Conservation (phyloP, 2,888 invertebrate genomes). For the Zaprionus bogoriensis region DNA sequence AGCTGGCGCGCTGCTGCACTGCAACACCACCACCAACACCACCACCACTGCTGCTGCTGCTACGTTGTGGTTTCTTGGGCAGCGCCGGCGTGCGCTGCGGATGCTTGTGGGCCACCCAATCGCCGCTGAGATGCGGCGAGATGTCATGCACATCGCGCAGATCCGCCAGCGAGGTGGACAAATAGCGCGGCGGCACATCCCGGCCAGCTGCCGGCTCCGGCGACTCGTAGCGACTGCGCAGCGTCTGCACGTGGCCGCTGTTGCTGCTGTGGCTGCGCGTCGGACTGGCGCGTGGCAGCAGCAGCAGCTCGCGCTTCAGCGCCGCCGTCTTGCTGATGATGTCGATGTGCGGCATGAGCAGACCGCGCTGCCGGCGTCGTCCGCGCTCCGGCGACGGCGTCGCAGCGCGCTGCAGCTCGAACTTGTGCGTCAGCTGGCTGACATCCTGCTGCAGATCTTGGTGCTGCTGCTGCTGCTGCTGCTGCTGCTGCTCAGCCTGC, state of each 20-base stretch:
- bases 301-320: conserved; percentile 84
- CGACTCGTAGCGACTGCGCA: conserved; percentile 86
- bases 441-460: conserved; percentile 17
- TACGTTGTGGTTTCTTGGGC: conserved; percentile 69
- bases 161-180: conserved; percentile 92
- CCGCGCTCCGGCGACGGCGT: conserved; percentile 81
- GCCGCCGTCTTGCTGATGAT: conserved; percentile 94
- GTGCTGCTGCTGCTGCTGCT: not conserved
- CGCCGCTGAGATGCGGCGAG: conserved; percentile 89
- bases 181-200: conserved; percentile 43
- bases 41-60: too few relatives aligned
- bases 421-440: conserved; percentile 84
- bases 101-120: conserved; percentile 91
- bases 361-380: conserved; percentile 83
- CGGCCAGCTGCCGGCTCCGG: conserved; percentile 50
- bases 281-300: conserved; percentile 55
- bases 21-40: too few relatives aligned
- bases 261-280: conserved; percentile 67
- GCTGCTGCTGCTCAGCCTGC: too few relatives aligned
- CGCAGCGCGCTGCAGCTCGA: conserved; percentile 83
- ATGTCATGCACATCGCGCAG: conserved; percentile 90
- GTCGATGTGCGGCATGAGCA: conserved; percentile 94
- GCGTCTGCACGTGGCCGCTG: conserved; percentile 87
- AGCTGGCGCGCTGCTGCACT: conserved; percentile 83
- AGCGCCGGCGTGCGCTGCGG: conserved; percentile 82